Conservation (phyloP, 2,113 vertebrate species). For the Emydocephalus ijimae region DNA sequence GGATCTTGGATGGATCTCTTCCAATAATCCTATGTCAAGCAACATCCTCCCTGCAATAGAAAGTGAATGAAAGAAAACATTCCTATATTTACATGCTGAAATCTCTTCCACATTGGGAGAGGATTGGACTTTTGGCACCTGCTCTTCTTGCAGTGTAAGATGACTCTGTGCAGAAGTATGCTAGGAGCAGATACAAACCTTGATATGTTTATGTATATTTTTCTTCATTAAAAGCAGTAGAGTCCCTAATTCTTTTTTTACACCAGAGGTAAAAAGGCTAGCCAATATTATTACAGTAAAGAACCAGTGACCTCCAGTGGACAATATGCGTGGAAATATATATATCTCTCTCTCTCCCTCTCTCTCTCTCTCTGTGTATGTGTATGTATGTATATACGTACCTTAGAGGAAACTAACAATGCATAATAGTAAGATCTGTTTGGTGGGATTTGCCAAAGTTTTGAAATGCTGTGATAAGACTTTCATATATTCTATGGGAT, state of each 20-base stretch:
- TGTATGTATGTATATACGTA: no score
- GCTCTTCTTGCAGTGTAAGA: background rate
- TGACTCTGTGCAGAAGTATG: background rate
- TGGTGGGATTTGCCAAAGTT: background rate
- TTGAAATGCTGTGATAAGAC: background rate
- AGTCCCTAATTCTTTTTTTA: background rate
- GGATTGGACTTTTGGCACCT: background rate
- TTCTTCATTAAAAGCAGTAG: background rate
- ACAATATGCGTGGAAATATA: background rate
- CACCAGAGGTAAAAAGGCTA: background rate
- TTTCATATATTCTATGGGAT: background rate
- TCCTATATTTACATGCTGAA: background rate
- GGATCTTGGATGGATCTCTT: background rate
- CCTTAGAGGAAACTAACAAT: background rate
- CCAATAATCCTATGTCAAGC: background rate
- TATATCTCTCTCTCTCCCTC: no score
- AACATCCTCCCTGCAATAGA: background rate
- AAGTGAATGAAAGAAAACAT: background rate
- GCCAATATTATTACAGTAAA: background rate
- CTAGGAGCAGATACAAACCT: background rate
- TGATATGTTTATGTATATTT: background rate
- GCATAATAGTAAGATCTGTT: background rate
- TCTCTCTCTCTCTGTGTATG: no score
- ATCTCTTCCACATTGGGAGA: background rate
- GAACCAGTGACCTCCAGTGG: slow-evolving; percentile 32